These are phyloP conservation scores for Drosophila nigromelanica DNA, from an alignment of 1,140 invertebrate species.

Conservation along the genomic window DNA sequence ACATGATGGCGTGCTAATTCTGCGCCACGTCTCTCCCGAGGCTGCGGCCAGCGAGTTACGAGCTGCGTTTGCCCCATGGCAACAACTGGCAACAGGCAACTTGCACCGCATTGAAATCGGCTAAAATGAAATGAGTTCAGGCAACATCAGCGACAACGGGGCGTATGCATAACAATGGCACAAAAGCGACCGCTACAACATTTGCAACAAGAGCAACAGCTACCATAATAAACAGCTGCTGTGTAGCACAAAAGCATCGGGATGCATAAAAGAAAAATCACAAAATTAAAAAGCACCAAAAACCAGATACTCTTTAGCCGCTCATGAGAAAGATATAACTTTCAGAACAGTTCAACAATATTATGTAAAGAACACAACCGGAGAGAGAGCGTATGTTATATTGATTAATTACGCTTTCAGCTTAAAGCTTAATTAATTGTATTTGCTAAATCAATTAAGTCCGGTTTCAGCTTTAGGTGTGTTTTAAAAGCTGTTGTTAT, in stretches of 20 bases:
- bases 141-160: slow-evolving; percentile 49
- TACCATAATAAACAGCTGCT: slow-evolving; percentile 61
- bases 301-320: slow-evolving; percentile 31
- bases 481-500: background rate
- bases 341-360: background rate
- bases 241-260: slow-evolving; percentile 51
- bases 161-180: slow-evolving; percentile 73
- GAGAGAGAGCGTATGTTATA: background rate
- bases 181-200: slow-evolving; percentile 32
- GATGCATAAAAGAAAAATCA: slow-evolving; percentile 18
- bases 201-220: slow-evolving; percentile 36
- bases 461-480: background rate
- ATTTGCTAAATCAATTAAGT: background rate
- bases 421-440: background rate
- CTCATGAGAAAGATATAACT: too few relatives aligned
- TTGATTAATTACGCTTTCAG: background rate
- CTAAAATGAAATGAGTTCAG: slow-evolving; percentile 66
- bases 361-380: background rate
- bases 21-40: slow-evolving; percentile 56
- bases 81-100: slow-evolving; percentile 7
- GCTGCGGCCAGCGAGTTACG: slow-evolving; percentile 30
- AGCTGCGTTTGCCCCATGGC: slow-evolving; percentile 34
- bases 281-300: background rate
- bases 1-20: slow-evolving; percentile 67
- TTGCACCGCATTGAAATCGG: background rate